These are phyloP conservation scores for Erebia palarica DNA, from an alignment of 2,888 invertebrate genomes.

Conservation along the genomic window DNA sequence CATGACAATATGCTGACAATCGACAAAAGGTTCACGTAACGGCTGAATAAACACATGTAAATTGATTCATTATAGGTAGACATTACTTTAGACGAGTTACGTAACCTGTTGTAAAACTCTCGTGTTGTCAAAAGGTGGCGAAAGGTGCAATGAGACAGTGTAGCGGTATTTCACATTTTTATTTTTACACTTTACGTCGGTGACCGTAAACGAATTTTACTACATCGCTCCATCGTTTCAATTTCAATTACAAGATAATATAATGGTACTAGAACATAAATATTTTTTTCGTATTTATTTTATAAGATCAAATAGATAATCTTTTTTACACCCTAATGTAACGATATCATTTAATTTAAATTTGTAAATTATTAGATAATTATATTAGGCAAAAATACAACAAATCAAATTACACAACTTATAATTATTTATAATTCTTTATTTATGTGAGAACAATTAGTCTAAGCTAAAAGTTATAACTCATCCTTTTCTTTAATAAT, in stretches of 20 bases:
- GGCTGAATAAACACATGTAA: conserved; percentile 20
- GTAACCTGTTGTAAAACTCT: conserved; percentile 9
- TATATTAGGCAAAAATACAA: conserved; percentile 78
- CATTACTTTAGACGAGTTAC: conserved; percentile 3
- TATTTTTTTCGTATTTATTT: conserved; percentile 77
- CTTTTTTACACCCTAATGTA: conserved; percentile 82
- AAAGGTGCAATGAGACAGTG: conserved; percentile 64
- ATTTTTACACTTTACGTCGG: conserved; percentile 81
- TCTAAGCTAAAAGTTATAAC: conserved; percentile 62
- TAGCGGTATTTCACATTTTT: conserved; percentile 77
- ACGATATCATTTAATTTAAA: conserved; percentile 78
- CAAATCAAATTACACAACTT: conserved; percentile 80
- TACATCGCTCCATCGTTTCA: conserved; percentile 77
- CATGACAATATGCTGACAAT: conserved; percentile 6
- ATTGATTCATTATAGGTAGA: conserved; percentile 13
- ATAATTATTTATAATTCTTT: conserved; percentile 71
- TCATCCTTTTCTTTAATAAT: neutral
- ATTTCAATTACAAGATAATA: conserved; percentile 74
- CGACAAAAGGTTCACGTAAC: conserved; percentile 16
- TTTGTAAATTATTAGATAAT: conserved; percentile 67
- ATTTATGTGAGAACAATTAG: conserved; percentile 68
- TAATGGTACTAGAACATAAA: conserved; percentile 82
- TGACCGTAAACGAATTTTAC: conserved; percentile 81
- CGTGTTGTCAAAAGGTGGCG: conserved; percentile 30
- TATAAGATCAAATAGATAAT: conserved; percentile 83